Percentiles rank a stretch among this genome's conserved stretches.
Conservation (phyloP, 2,113 vertebrate species). For the Engystomops pustulosus region DNA sequence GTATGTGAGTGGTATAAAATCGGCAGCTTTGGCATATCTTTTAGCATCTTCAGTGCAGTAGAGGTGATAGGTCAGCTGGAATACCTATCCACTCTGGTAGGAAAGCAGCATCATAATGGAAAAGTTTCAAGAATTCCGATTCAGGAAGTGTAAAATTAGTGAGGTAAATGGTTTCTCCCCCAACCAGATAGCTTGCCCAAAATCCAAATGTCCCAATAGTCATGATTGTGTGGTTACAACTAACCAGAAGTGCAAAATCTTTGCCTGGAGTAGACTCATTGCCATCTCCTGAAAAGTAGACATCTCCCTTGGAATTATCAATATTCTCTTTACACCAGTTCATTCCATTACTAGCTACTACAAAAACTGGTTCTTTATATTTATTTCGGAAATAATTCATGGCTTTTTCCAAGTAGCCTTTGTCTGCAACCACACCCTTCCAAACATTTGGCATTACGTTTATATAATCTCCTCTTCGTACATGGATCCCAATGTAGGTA, state of each 20-base stretch:
- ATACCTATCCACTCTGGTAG: slow-evolving; percentile 71
- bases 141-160: slow-evolving; percentile 70
- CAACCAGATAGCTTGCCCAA: slow-evolving; percentile 70
- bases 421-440: slow-evolving; percentile 69
- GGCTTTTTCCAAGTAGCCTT: slow-evolving; percentile 64
- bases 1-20: background rate
- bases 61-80: slow-evolving; percentile 64
- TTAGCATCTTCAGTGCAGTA: slow-evolving; percentile 31
- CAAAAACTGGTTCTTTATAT: slow-evolving; percentile 65
- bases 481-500: slow-evolving; percentile 69
- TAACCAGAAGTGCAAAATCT: slow-evolving; percentile 66
- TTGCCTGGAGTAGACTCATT: slow-evolving; percentile 40
- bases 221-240: slow-evolving; percentile 72
- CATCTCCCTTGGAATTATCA: slow-evolving; percentile 63
- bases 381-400: slow-evolving; percentile 69
- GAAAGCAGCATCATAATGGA: slow-evolving; percentile 65
- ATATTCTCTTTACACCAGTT: slow-evolving; percentile 69
- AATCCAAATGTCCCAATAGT: slow-evolving; percentile 72
- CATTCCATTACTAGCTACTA: slow-evolving; percentile 71
- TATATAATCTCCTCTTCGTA: slow-evolving; percentile 70
- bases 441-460: slow-evolving; percentile 63
- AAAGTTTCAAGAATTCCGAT: slow-evolving; percentile 67
- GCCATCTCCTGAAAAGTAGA: slow-evolving; percentile 64
- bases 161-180: slow-evolving; percentile 68
- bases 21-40: slow-evolving; percentile 13